phyloP scores from a whole-genome alignment of 2,113 vertebrate species.

The Syrmaticus mikado region DNA sequence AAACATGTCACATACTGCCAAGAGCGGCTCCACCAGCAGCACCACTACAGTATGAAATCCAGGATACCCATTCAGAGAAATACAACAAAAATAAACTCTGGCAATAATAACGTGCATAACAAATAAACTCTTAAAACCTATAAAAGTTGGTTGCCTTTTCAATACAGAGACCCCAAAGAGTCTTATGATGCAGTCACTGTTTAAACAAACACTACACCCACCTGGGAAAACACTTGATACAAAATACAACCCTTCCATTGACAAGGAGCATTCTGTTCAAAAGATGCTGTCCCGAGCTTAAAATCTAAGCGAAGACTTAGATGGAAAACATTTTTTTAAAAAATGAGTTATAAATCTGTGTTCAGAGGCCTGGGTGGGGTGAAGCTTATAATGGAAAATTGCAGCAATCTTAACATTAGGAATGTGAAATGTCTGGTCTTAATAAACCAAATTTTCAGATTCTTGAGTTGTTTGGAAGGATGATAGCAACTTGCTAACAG shows the following conservation, averaged over 20 bases:
- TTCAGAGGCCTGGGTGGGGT: conserved; percentile 60
- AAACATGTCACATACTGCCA: neutral
- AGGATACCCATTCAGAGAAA: neutral
- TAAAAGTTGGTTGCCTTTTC: neutral
- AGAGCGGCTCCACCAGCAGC: neutral
- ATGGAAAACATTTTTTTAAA: conserved; percentile 1
- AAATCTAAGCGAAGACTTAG: neutral
- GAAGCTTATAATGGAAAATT: conserved; percentile 63
- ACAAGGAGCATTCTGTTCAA: neutral
- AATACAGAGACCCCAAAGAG: neutral
- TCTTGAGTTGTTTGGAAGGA: neutral
- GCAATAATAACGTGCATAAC: neutral
- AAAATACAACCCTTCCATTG: neutral
- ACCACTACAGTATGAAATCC: neutral
- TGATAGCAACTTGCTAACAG: conserved; percentile 23
- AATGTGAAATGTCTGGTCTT: conserved; percentile 66
- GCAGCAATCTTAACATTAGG: conserved; percentile 56
- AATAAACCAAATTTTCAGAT: conserved; percentile 59
- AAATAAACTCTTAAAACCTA: neutral
- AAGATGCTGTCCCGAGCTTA: neutral
- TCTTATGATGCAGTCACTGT: neutral
- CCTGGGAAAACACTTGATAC: neutral
- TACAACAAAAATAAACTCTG: neutral
- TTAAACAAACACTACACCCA: neutral
- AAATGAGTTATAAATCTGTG: conserved; percentile 42